Conservation (phyloP, 1,140 invertebrate species). For the Calliopsis andreniformis region DNA sequence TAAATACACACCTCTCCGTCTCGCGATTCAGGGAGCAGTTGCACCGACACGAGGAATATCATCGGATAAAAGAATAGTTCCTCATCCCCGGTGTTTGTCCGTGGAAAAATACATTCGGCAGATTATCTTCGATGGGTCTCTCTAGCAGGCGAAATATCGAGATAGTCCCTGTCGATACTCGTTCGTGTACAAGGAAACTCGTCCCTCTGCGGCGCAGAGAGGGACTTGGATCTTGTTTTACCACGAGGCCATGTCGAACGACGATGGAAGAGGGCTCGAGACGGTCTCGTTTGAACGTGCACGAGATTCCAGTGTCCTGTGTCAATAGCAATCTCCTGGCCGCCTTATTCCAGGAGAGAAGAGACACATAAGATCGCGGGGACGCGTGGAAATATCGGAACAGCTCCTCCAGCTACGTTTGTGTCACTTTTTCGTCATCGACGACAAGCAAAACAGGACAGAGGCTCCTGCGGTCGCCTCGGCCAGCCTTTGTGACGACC, state of each 20-base stretch:
- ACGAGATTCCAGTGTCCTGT: conserved; percentile 42
- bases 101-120: background rate
- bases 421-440: conserved; percentile 14
- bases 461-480: conserved; percentile 8
- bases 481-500: conserved; percentile 24
- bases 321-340: conserved; percentile 55
- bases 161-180: background rate
- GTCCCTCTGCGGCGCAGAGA: background rate
- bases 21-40: conserved; percentile 23
- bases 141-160: too few species aligned
- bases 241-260: background rate
- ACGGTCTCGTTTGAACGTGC: background rate
- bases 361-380: conserved; percentile 5
- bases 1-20: background rate
- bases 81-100: background rate
- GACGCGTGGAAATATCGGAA: conserved; percentile 31
- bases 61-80: background rate
- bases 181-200: background rate
- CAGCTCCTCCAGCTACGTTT: background rate
- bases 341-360: conserved; percentile 10
- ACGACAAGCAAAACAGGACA: conserved; percentile 10
- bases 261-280: background rate
- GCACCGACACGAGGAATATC: conserved; percentile 11
- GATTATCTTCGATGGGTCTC: background rate
- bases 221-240: background rate